A percentile compares a stretch with the other conserved stretches of the same genome.
Evolutionary conservation across 2,888 invertebrate species (phyloP).

Genomic region (Leptinotarsa peninsularis): DNA sequence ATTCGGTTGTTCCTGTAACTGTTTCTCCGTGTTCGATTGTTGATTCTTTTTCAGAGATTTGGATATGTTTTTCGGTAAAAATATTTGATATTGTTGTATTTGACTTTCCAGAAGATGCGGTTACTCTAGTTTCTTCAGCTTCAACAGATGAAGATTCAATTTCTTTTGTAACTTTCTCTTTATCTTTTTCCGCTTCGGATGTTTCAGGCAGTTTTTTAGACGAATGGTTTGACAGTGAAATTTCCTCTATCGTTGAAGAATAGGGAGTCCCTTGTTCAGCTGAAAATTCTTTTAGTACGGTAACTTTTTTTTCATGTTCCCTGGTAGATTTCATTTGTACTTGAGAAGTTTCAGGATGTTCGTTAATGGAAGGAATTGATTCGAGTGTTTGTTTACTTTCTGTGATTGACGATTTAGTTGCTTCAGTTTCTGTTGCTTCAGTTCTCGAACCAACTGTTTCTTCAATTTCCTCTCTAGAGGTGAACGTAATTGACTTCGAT

Average conservation of each 20-base stretch:
- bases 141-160: neutral
- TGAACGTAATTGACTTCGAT: no score
- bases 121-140: neutral
- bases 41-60: neutral
- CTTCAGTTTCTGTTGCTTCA: neutral
- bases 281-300: neutral
- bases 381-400: neutral
- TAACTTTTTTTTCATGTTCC: neutral
- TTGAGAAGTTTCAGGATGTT: neutral
- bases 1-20: conserved; percentile 6
- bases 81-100: neutral
- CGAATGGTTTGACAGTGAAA: neutral
- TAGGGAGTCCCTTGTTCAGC: neutral
- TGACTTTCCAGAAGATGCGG: neutral
- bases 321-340: neutral
- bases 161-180: neutral
- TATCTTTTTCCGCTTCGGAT: neutral
- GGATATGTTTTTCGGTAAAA: no score
- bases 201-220: neutral
- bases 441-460: no score
- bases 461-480: no score
- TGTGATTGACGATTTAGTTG: neutral
- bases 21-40: neutral
- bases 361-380: neutral
- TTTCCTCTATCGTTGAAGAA: neutral